phyloP scores from a whole-genome alignment of 2,888 invertebrate species.

The Anodontia alba region DNA sequence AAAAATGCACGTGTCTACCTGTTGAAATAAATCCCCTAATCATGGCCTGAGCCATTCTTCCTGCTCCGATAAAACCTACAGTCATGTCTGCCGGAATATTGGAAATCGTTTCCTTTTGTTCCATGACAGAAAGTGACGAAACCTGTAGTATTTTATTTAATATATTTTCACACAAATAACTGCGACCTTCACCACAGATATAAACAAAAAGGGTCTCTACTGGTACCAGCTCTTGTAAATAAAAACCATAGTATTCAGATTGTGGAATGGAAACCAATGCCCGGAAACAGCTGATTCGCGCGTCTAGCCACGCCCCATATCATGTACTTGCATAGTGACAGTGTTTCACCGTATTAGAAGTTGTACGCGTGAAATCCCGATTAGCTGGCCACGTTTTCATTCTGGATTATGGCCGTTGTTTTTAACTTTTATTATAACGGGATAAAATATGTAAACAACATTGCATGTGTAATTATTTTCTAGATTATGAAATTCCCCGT shows the following conservation, averaged over 20 bases:
- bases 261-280: neutral
- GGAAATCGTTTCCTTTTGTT: neutral
- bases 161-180: neutral
- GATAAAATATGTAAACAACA: no score
- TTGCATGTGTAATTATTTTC: no score
- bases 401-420: no score
- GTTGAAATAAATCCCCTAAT: slow-evolving; percentile 80
- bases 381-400: no score
- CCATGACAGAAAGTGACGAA: neutral
- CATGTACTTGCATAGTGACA: neutral
- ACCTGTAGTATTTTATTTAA: neutral
- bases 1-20: slow-evolving; percentile 63
- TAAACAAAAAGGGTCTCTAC: neutral
- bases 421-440: no score
- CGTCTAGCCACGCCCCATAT: neutral
- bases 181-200: neutral
- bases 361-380: neutral
- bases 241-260: no score
- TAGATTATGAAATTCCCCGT: no score
- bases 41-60: slow-evolving; percentile 84
- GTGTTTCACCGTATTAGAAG: neutral
- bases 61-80: slow-evolving; percentile 84
- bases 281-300: neutral
- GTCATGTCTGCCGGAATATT: slow-evolving; percentile 67
- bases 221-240: no score